Conservation (phyloP, 1,140 invertebrate genomes). For the Galleria mellonella region DNA sequence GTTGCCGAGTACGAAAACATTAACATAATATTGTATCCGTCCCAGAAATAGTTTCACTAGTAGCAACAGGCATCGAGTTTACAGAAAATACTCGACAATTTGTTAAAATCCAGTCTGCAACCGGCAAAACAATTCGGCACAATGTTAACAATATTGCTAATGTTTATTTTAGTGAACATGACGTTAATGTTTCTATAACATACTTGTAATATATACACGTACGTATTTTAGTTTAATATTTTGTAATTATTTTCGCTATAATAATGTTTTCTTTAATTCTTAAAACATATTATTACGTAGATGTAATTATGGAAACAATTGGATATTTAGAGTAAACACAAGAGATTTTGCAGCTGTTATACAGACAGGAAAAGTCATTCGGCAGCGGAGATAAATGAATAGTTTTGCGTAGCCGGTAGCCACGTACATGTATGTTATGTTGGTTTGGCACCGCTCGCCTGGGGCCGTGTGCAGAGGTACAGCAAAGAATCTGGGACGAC, state of each 20-base stretch:
- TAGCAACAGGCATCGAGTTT: conserved; percentile 22
- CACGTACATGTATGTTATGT: conserved; percentile 37
- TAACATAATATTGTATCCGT: conserved; percentile 45
- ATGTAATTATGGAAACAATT: conserved; percentile 4
- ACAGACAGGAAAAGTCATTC: conserved; percentile 54
- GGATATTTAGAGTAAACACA: conserved; percentile 7
- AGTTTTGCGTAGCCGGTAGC: conserved; percentile 37
- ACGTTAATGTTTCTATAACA: conserved; percentile 11
- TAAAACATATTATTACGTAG: too few relatives aligned
- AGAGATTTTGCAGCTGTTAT: conserved; percentile 30
- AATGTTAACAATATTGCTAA: conserved; percentile 17
- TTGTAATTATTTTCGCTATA: too few relatives aligned
- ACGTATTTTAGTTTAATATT: neutral
- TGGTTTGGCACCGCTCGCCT: conserved; percentile 47
- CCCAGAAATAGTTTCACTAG: conserved; percentile 46
- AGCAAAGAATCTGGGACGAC: conserved; percentile 63
- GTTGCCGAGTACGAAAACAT: conserved; percentile 44
- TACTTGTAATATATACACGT: neutral
- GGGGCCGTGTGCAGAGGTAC: conserved; percentile 62
- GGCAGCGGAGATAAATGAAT: conserved; percentile 50
- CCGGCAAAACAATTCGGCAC: conserved; percentile 26
- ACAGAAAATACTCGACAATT: conserved; percentile 28
- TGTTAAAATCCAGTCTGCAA: conserved; percentile 20
- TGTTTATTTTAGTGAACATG: conserved; percentile 26
- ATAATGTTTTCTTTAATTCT: too few relatives aligned